Percentiles rank a stretch among this genome's conserved stretches.
phyloP scores from a whole-genome alignment of 2,797 vertebrate genomes.

The Columba guinea region DNA sequence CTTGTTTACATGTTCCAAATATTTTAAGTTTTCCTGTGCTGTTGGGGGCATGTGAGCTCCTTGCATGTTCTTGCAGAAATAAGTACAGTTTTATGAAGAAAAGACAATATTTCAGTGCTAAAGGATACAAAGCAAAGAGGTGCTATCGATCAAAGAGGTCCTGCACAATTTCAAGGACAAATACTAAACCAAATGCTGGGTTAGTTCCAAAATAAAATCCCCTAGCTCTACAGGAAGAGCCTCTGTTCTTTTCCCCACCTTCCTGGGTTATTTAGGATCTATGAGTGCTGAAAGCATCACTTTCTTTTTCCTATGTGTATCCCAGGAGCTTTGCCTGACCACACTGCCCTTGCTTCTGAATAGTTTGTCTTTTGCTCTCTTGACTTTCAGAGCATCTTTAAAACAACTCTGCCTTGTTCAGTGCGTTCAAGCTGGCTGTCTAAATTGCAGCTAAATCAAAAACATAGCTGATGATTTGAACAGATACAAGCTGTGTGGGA shows the following conservation, averaged over 20 bases:
- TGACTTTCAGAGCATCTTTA: not conserved
- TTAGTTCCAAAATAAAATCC: not conserved
- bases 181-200: not conserved
- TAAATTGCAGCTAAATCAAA: conserved; percentile 32
- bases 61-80: not conserved
- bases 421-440: not conserved
- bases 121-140: not conserved
- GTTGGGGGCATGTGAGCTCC: not conserved
- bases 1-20: not conserved
- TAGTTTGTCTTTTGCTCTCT: not conserved
- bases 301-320: not conserved
- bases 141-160: not conserved
- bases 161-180: not conserved
- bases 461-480: conserved; percentile 29
- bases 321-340: not conserved
- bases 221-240: not conserved
- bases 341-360: not conserved
- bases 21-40: not conserved
- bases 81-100: not conserved
- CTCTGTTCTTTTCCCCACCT: not conserved
- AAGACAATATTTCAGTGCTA: not conserved
- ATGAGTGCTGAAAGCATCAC: not conserved
- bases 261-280: not conserved
- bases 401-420: conserved; percentile 2
- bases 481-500: conserved; percentile 5